Evolutionary conservation across 2,113 vertebrate species (phyloP).

Genomic region (Callithrix jacchus): DNA sequence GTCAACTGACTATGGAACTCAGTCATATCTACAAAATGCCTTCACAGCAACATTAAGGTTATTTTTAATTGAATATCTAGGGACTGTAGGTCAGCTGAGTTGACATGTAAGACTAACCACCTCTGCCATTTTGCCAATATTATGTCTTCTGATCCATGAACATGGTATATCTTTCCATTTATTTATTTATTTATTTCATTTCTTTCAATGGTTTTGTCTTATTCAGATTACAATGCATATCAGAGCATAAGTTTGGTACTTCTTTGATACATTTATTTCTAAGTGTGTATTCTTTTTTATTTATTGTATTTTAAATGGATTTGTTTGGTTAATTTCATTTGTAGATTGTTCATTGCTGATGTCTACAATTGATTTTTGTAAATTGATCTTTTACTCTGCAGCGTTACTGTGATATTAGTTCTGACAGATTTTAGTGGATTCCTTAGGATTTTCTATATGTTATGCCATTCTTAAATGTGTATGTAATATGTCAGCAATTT

Average conservation of each 20-base stretch:
- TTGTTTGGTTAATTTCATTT: background rate
- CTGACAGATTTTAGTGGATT: background rate
- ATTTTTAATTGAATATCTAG: background rate
- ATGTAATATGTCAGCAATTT: background rate
- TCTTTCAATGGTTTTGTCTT: background rate
- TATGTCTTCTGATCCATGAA: background rate
- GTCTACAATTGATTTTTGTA: background rate
- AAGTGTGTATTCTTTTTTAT: background rate
- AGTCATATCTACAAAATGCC: too few relatives aligned
- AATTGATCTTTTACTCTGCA: background rate
- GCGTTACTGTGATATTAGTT: background rate
- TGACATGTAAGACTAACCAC: accelerated
- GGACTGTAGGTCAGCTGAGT: accelerated
- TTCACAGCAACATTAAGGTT: accelerated
- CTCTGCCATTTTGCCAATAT: background rate
- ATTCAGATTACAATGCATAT: background rate
- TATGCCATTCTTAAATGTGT: background rate
- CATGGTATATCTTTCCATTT: background rate
- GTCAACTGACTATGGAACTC: background rate
- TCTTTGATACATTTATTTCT: background rate
- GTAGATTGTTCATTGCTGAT: background rate
- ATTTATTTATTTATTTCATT: too few relatives aligned
- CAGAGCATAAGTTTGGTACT: background rate
- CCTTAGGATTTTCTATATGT: background rate
- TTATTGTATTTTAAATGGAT: background rate